A percentile compares a stretch with the other conserved stretches of the same genome.
Conservation (phyloP, 2,797 vertebrate species). For the Phyllotis vaccarum region DNA sequence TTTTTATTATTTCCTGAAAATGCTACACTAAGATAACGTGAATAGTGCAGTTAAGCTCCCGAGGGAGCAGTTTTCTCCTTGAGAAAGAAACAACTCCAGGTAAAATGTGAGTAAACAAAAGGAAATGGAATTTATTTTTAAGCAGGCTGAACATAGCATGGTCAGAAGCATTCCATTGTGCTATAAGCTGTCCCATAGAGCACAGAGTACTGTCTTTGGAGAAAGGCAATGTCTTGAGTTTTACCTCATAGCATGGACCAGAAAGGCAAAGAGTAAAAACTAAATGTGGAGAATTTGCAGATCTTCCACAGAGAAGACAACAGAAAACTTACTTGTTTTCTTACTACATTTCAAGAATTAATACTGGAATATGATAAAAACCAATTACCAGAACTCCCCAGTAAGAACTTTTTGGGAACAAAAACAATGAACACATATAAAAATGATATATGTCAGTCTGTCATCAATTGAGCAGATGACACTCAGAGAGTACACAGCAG, state of each 20-base stretch:
- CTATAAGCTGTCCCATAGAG: not conserved
- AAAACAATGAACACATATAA: not conserved
- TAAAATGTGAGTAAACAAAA: constrained; percentile 50
- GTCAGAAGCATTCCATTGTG: not conserved
- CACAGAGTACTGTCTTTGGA: not conserved
- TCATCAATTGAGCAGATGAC: not conserved
- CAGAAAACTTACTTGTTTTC: constrained; percentile 37
- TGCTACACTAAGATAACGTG: constrained; percentile 12
- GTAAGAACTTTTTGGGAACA: not conserved
- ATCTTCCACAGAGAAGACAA: not conserved
- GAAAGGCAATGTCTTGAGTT: not conserved
- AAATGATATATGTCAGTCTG: not conserved
- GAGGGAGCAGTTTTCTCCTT: constrained; percentile 42
- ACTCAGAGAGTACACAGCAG: not conserved
- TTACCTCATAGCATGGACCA: not conserved
- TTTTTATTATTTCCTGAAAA: constrained; percentile 62
- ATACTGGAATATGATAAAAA: not conserved
- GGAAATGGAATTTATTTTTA: constrained; percentile 43
- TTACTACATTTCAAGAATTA: constrained; percentile 36
- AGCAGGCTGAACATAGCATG: not conserved
- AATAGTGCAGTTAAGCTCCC: constrained; percentile 28
- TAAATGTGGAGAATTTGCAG: not conserved
- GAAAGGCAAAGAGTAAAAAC: constrained; percentile 1
- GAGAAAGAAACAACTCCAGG: constrained; percentile 42
- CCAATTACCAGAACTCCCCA: constrained; percentile 33